phyloP scores from a whole-genome alignment of 2,888 invertebrate genomes.

The Erebia ligea region DNA sequence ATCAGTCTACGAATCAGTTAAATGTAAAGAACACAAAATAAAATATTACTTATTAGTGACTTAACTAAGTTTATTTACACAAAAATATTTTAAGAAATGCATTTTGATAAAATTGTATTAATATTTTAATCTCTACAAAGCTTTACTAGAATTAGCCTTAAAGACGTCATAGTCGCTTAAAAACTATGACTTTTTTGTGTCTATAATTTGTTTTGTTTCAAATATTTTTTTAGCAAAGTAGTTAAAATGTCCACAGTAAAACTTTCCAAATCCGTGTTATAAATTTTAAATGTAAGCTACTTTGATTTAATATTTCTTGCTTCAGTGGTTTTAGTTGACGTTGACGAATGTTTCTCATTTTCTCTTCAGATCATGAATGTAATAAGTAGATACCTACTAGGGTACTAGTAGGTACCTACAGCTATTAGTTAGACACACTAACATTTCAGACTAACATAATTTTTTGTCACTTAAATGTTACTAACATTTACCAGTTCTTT shows the following conservation, averaged over 20 bases:
- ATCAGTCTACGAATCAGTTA: not conserved
- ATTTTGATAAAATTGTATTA: not conserved
- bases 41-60: not conserved
- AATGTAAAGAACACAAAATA: not conserved
- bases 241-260: not conserved
- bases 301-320: conserved; percentile 11
- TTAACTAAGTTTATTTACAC: conserved; percentile 8
- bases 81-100: conserved; percentile 16
- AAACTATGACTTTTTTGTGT: not conserved
- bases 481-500: conserved; percentile 65
- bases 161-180: not conserved
- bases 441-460: not conserved
- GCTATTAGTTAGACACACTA: not conserved
- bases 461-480: conserved; percentile 6
- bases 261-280: conserved; percentile 2
- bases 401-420: too few relatives aligned
- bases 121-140: not conserved
- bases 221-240: not conserved
- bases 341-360: not conserved
- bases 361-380: not conserved
- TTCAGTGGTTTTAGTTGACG: conserved; percentile 5
- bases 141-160: not conserved
- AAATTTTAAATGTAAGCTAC: not conserved
- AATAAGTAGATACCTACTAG: too few relatives aligned
- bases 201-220: not conserved